These are phyloP conservation scores for Festucalex cinctus DNA, from an alignment of 2,113 vertebrate species.

Conservation along the genomic window DNA sequence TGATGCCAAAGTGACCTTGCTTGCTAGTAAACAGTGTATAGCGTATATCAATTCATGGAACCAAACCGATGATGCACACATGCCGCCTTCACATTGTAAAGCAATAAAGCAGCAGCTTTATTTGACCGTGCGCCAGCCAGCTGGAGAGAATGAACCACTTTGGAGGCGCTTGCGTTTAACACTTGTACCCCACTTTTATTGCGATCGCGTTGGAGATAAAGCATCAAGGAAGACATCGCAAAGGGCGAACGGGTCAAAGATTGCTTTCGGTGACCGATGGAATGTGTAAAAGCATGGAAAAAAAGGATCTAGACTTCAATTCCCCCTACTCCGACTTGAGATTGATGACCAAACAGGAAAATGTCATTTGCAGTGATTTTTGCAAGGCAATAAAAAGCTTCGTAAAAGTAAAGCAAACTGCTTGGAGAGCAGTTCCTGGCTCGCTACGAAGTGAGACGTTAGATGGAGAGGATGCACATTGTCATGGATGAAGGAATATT, in stretches of 20 bases:
- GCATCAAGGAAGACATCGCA: constrained; percentile 8
- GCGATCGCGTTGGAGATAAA: constrained; percentile 26
- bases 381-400: constrained; percentile 47
- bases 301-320: neutral
- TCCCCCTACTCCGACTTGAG: constrained; percentile 25
- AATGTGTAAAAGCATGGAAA: constrained; percentile 25
- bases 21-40: constrained; percentile 8
- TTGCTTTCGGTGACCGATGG: constrained; percentile 34
- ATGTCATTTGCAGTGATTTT: constrained; percentile 49
- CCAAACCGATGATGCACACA: constrained; percentile 3
- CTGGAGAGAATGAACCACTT: constrained; percentile 57
- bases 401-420: constrained; percentile 50
- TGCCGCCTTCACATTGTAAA: neutral
- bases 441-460: constrained; percentile 26
- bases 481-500: constrained; percentile 62
- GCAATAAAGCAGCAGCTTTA: constrained; percentile 6
- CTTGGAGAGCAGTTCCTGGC: constrained; percentile 48
- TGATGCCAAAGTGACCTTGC: constrained; percentile 48
- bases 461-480: constrained; percentile 41
- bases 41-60: constrained; percentile 23
- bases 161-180: constrained; percentile 38
- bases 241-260: constrained; percentile 51
- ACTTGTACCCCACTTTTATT: constrained; percentile 22
- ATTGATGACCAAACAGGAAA: constrained; percentile 55
- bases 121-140: constrained; percentile 49